These are phyloP conservation scores for Danio kyathit DNA, from an alignment of 2,797 vertebrate species.

Conservation along the genomic window DNA sequence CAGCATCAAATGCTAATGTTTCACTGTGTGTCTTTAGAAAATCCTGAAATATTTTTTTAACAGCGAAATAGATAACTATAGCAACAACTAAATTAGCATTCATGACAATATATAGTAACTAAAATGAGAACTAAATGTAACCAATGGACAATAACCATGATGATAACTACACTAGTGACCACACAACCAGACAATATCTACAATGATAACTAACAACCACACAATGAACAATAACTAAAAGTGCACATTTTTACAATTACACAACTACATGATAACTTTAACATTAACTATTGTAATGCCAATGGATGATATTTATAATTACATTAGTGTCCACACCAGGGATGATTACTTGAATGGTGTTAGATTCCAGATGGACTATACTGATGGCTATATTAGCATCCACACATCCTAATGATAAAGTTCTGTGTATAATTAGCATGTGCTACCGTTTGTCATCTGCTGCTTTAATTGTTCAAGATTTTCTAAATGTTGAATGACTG, in stretches of 20 bases:
- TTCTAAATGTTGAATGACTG: too few species aligned
- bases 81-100: not conserved
- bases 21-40: too few species aligned
- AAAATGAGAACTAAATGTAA: too few species aligned
- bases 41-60: too few species aligned
- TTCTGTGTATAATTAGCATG: too few species aligned
- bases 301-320: not conserved
- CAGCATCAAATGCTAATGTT: too few species aligned
- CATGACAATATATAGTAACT: accelerated
- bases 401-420: too few species aligned
- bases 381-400: not conserved
- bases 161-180: not conserved
- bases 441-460: too few species aligned
- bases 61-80: too few species aligned
- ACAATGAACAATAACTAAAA: not conserved
- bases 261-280: not conserved
- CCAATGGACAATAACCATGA: not conserved
- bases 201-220: too few species aligned
- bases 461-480: too few species aligned
- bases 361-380: not conserved
- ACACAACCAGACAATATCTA: not conserved
- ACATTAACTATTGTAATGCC: not conserved
- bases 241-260: not conserved
- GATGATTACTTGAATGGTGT: too few species aligned
- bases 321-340: not conserved